Percentiles rank a stretch among this genome's conserved stretches.
Conservation (phyloP, 2,113 vertebrate species). For the Eolophus roseicapilla region DNA sequence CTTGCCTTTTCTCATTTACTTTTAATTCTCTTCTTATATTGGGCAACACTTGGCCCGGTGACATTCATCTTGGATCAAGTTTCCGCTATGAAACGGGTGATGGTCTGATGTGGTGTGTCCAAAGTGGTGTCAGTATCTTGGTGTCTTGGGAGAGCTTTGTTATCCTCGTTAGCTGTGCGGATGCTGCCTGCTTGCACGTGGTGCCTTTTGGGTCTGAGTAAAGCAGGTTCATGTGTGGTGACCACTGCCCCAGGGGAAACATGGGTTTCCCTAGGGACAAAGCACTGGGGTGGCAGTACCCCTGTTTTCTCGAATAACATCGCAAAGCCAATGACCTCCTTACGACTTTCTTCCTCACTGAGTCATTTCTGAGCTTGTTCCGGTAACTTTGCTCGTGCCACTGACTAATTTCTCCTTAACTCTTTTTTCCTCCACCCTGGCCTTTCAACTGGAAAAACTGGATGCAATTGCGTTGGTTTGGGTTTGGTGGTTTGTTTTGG, state of each 20-base stretch:
- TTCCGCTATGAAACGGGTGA: fast-evolving
- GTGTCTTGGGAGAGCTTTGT: fast-evolving
- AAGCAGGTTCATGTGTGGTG: fast-evolving
- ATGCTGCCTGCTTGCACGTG: fast-evolving
- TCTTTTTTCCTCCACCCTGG: background rate
- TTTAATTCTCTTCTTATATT: background rate
- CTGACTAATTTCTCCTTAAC: background rate
- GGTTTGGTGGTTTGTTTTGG: background rate
- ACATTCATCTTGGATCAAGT: too few species aligned
- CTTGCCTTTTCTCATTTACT: background rate
- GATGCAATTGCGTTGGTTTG: fast-evolving
- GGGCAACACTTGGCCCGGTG: background rate
- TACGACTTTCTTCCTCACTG: background rate
- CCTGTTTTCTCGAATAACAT: background rate
- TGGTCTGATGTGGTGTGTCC: fast-evolving
- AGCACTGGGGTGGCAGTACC: fast-evolving
- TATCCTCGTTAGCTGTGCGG: fast-evolving
- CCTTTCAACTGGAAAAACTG: background rate
- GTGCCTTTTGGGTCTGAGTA: background rate
- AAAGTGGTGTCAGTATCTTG: fast-evolving
- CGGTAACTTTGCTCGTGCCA: background rate
- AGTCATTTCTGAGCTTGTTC: background rate
- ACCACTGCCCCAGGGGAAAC: background rate
- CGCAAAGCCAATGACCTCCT: background rate
- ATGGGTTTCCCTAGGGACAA: background rate